Conservation (phyloP, 2,797 vertebrate species). For the Propithecus perrieri region DNA sequence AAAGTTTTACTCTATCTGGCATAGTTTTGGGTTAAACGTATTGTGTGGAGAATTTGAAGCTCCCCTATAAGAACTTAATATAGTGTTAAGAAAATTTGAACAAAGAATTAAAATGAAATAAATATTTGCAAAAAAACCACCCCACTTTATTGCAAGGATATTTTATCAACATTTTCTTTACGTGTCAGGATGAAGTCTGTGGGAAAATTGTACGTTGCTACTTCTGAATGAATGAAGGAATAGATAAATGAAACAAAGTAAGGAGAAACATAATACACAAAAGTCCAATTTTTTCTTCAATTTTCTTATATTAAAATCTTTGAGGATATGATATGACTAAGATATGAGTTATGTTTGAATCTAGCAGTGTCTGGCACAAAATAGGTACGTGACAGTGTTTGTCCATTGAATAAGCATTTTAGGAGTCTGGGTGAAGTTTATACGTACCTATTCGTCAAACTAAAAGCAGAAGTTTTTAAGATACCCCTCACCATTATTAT, state of each 20-base stretch:
- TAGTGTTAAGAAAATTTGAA: constrained; percentile 17
- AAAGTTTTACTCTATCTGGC: background rate
- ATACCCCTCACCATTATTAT: background rate
- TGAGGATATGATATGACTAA: background rate
- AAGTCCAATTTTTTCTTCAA: background rate
- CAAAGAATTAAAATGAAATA: background rate
- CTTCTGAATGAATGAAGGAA: background rate
- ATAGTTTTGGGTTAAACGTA: background rate
- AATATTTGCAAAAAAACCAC: background rate
- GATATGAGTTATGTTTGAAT: background rate
- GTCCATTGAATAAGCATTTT: background rate
- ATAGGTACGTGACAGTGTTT: background rate
- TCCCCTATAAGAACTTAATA: background rate
- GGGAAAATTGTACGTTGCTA: background rate
- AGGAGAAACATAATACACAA: background rate
- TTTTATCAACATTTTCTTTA: constrained; percentile 38
- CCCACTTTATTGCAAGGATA: background rate
- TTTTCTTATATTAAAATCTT: constrained; percentile 31
- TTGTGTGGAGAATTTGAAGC: background rate
- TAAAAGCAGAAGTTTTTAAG: background rate
- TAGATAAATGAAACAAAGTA: background rate
- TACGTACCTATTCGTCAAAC: background rate
- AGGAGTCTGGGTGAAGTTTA: background rate
- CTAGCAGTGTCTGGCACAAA: background rate
- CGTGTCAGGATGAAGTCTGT: background rate